Conservation (phyloP, 2,888 invertebrate genomes). For the Tanytarsus gracilentus region DNA sequence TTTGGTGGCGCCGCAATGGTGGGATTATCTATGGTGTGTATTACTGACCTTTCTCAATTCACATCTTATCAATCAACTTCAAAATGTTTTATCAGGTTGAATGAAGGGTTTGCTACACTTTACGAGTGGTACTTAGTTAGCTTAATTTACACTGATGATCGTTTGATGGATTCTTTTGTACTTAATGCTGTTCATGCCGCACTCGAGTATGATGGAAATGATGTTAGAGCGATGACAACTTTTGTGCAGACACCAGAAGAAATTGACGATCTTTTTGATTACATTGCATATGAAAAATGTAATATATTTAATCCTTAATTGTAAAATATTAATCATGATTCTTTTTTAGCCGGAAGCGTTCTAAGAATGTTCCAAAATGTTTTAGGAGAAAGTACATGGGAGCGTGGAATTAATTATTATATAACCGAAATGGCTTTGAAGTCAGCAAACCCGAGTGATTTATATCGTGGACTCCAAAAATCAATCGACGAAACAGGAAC, state of each 20-base stretch:
- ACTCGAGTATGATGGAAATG: constrained; percentile 60
- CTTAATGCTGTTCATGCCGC: constrained; percentile 63
- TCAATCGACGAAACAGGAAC: constrained; percentile 26
- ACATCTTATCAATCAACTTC: neutral
- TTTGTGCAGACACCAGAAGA: constrained; percentile 75
- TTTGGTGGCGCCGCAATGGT: constrained; percentile 58
- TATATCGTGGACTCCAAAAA: constrained; percentile 40
- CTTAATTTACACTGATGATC: constrained; percentile 52
- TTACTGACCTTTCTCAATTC: neutral
- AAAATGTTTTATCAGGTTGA: constrained; percentile 49
- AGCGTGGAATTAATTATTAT: constrained; percentile 4
- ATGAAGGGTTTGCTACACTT: constrained; percentile 64
- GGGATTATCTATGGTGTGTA: constrained; percentile 48
- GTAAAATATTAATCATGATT: neutral
- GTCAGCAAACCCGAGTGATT: constrained; percentile 39
- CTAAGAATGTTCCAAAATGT: constrained; percentile 18
- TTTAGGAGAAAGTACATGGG: neutral
- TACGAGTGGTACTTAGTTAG: constrained; percentile 55
- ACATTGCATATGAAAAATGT: constrained; percentile 83
- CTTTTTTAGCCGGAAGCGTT: constrained; percentile 17
- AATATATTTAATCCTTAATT: constrained; percentile 40
- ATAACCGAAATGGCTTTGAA: constrained; percentile 37
- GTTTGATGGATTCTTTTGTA: constrained; percentile 66
- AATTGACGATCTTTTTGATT: constrained; percentile 71
- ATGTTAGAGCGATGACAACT: constrained; percentile 71